Evolutionary conservation across 2,113 vertebrate genomes (phyloP), one percentile per base, ranked within the genome.

Genomic region (Archilochus colubris): DNA sequence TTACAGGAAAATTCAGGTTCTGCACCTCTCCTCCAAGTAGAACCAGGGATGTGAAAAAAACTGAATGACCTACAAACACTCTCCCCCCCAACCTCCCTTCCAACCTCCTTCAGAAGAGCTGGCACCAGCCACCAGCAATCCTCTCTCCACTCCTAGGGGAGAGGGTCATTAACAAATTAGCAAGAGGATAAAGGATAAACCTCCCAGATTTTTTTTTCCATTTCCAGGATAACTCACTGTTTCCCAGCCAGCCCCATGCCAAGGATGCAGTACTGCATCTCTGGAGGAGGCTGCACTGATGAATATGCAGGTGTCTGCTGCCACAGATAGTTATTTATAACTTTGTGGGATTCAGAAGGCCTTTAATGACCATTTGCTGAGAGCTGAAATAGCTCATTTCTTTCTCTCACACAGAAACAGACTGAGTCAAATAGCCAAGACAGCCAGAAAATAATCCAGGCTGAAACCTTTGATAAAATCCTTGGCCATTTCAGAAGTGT

Each of bases 381-480:
- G 67, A 95, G 59, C 36, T 79, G 48, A 86, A 94, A 51, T 70
- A 12, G 3, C 44, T 88, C 68, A 38, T 70, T 84, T 64, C 57
- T 80, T 43, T 82, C 51, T 43, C 55, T 57, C 54, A 27, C 38
- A 27, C 10, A 51, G 12, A 14, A 27, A 59, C 5, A 81, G 46
- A 79, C n/a, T 24, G 73, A 95, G 81, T 59, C 61, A 94, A 90
- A 77, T 21, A 91, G 92, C 94, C 85, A 87, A 75, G 38, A 69
- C 30, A 40, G 11, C 25, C 66, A 78, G 61, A 64, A 88, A 88
- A 73, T 44, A 88, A 93, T 82, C 48, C 62, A 79, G 48, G 66
- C 57, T 96, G 89, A 88, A 93, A 67, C 77, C 63, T 79, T 54
- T 74, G 86, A 87, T 92, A 92, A 94, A 85, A 63, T 80, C 69